phyloP scores from a whole-genome alignment of 2,797 vertebrate species.

The Sebastes iracundus region DNA sequence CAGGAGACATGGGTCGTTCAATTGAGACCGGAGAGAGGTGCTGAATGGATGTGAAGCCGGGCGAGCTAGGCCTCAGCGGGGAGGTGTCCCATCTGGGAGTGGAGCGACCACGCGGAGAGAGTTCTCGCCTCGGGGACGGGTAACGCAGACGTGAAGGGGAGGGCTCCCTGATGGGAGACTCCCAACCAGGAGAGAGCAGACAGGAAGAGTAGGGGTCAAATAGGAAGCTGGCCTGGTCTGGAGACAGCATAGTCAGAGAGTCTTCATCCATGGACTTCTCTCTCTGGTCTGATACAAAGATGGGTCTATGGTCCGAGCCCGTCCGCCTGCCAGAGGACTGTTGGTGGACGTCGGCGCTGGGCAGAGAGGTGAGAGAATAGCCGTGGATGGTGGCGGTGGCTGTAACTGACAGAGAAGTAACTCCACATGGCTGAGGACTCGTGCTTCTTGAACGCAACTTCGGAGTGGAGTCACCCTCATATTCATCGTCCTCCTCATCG shows the following conservation, averaged over 20 bases:
- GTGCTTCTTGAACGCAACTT: conserved; percentile 95
- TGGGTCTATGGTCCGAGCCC: conserved; percentile 58
- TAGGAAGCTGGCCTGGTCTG: conserved; percentile 89
- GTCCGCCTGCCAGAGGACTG: conserved; percentile 82
- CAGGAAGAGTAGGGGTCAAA: conserved; percentile 92
- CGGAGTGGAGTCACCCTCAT: conserved; percentile 94
- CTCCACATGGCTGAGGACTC: conserved; percentile 90
- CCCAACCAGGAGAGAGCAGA: conserved; percentile 92
- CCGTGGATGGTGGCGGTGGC: conserved; percentile 81
- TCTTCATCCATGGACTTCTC: conserved; percentile 90
- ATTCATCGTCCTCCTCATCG: conserved; percentile 96
- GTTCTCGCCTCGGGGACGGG: conserved; percentile 91
- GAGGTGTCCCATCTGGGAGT: conserved; percentile 91
- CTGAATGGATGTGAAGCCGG: conserved; percentile 80
- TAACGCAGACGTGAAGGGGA: conserved; percentile 91
- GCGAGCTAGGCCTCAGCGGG: conserved; percentile 89
- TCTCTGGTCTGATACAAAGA: conserved; percentile 66
- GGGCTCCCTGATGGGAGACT: conserved; percentile 92
- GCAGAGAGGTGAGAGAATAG: conserved; percentile 79
- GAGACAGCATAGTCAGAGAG: conserved; percentile 83
- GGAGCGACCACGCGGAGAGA: conserved; percentile 91
- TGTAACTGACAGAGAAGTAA: conserved; percentile 89
- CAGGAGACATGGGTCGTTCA: conserved; percentile 87
- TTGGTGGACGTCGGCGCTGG: conserved; percentile 85
- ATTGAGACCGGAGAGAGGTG: conserved; percentile 77